Conservation (phyloP, 2,113 vertebrate genomes). For the Tyto alba region DNA sequence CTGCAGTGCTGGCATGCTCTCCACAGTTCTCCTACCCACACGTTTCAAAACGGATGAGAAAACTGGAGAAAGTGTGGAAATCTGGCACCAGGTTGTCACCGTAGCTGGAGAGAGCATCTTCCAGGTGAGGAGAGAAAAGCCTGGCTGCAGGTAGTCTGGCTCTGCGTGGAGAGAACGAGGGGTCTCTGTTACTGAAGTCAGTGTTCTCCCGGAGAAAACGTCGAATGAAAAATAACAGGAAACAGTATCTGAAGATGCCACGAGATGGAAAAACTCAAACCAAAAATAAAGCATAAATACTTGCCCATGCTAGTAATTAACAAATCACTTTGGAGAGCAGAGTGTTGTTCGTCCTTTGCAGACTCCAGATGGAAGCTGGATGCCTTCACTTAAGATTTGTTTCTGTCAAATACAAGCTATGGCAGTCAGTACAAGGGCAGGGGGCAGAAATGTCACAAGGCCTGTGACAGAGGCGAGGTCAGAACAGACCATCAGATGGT, state of each 20-base stretch:
- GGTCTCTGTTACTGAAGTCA: not conserved
- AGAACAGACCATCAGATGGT: not conserved
- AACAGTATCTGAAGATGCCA: not conserved
- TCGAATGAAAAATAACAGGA: not conserved
- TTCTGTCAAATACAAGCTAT: not conserved
- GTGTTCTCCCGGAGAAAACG: not conserved
- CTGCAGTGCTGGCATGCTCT: not conserved
- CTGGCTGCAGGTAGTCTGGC: not conserved
- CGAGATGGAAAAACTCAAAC: not conserved
- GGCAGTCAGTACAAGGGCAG: not conserved
- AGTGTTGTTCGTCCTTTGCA: not conserved
- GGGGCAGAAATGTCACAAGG: not conserved
- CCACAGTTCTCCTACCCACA: rapidly evolving
- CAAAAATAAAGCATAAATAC: not conserved
- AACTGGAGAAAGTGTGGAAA: not conserved
- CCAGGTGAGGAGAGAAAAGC: not conserved
- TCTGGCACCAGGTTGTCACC: not conserved
- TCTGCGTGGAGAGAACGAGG: not conserved
- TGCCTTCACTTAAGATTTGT: not conserved
- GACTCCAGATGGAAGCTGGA: not conserved
- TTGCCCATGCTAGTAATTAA: not conserved
- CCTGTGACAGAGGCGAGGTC: not conserved
- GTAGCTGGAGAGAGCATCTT: not conserved
- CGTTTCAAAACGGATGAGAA: rapidly evolving
- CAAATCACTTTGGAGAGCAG: not conserved